Evolutionary conservation across 1,140 invertebrate species (phyloP), one percentile per base, ranked within the genome.

Genomic region (Drosophila ficusphila): DNA sequence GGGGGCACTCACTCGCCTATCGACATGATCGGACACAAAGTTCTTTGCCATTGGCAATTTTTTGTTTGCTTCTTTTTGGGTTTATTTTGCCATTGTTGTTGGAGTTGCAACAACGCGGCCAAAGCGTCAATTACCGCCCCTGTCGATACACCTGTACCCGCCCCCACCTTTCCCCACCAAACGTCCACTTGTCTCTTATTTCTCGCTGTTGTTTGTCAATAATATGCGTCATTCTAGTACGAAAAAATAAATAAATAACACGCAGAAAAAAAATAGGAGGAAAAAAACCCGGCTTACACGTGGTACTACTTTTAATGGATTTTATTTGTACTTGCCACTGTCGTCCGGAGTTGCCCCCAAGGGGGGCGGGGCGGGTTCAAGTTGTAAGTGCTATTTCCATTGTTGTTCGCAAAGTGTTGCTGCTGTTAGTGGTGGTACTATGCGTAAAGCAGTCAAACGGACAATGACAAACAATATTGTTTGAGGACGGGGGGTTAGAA

Each of bases 301-400:
- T 62, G 79, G 79, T 58, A 79, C 75, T 76, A 76, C 75, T 79
- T 85, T 79, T 85, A 85, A 85, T 85, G 81, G 81, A 85, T 86
- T 85, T 85, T 85, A 88, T 85, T 86, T 85, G 81, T 85, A 86
- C 76, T 81, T 85, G 81, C 77, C 77, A 74, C 79, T 56, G 79
- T 53, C 46, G 60, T 19, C 34, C 36, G 49, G 9, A 65, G 46
- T 29, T 38, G 42, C 39, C 21, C 21, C 33, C 14, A n/a, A 14
- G 34, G 38, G 38, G 11, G 16, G 8, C 12, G n/a, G n/a, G 49
- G 29, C 38, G 31, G 58, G 60, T 74, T 74, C 48, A 64, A 73
- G 71, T 74, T 54, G 71, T 74, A 72, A 72, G 71, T 65, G 69
- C 71, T 39, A 64, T 73, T 64, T 67, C 39, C 60, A 67, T 67